Evolutionary conservation across 2,797 vertebrate species (phyloP), one percentile per base, ranked within the genome.

Genomic region (Sparidentex hasta): DNA sequence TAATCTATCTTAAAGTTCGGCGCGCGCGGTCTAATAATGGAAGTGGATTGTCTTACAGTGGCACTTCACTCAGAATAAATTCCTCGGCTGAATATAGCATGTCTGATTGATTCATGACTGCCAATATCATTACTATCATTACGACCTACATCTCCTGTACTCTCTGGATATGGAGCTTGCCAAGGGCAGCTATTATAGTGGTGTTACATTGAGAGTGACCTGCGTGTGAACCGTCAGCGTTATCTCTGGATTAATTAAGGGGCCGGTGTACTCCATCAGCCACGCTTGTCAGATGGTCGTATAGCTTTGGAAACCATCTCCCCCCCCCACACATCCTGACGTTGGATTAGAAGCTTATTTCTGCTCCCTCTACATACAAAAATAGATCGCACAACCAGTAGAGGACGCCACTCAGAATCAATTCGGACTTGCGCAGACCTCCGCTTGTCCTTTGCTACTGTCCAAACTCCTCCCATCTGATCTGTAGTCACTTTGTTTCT

Each of bases 191-290:
- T 73, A 76, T 90, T 74, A 90, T 47, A 74, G 73, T 20, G 72
- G 67, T 63, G 73, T 82, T 80, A 70, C 66, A 71, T 20, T 66
- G 75, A 82, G 80, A 88, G 82, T 88, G 92, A 91, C 90, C 90
- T 64, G 54, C 41, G 64, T 65, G 66, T 88, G 90, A 91, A 90
- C 90, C 23, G 52, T 85, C 89, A 83, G 78, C 76, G 18, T 89
- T 85, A 88, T 92, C 87, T 59, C 71, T 83, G 71, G 90, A 91
- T 90, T 85, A 84, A 90, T 93, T 85, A 85, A 79, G 47, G 54
- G 29, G 41, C 52, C 27, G 18, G 63, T 25, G 51, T 38, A 18
- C 29, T 57, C 14, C 51, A 68, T 76, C 57, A 76, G 44, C 67
- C 50, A 50, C 12, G 38, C n/a, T 52, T 20, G 38, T 20, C 18